phyloP scores from a whole-genome alignment of 2,113 vertebrate species.

The Oreochromis spilurus region DNA sequence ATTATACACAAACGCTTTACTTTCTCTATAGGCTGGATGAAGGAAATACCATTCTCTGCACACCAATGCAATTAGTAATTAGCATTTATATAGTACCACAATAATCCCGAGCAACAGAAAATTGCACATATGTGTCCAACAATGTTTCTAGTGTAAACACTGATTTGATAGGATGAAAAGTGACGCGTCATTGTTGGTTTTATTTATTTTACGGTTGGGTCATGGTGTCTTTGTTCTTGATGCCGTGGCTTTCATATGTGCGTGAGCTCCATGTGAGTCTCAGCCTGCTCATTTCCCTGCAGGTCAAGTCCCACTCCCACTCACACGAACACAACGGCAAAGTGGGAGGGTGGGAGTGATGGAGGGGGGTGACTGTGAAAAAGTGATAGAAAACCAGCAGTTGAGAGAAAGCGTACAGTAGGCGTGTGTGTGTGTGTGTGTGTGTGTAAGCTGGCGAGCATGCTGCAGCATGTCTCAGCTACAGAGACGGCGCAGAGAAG shows the following conservation, averaged over 20 bases:
- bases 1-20: background rate
- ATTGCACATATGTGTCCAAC: background rate
- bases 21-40: background rate
- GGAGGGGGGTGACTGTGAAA: background rate
- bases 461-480: background rate
- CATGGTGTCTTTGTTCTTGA: background rate
- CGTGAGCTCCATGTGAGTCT: background rate
- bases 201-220: background rate
- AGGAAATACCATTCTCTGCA: background rate
- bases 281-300: background rate
- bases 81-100: background rate
- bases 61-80: background rate
- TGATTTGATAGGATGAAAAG: background rate
- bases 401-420: background rate
- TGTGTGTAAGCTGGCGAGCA: background rate
- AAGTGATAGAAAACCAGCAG: slow-evolving; percentile 6
- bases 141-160: background rate
- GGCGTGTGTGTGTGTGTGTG: background rate
- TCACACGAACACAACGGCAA: background rate
- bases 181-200: background rate
- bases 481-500: slow-evolving; percentile 23
- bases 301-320: slow-evolving; percentile 46
- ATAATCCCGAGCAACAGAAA: background rate
- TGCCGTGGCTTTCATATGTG: background rate
- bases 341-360: background rate